Evolutionary conservation across 2,797 vertebrate genomes (phyloP), one percentile per base, ranked within the genome.

Genomic region (Tenualosa ilisha): DNA sequence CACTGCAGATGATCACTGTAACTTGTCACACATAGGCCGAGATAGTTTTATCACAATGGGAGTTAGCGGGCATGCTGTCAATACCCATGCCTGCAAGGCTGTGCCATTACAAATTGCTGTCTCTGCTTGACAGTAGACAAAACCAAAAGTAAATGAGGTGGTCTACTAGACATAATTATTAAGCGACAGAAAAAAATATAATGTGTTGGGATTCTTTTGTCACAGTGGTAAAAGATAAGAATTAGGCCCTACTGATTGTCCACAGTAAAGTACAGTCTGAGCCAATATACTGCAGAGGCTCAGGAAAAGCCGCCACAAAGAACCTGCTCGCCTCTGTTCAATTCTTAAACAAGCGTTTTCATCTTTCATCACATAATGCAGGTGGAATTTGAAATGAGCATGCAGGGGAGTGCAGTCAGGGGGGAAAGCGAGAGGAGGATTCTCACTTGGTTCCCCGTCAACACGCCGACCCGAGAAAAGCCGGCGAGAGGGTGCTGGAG

Each of bases 301-400:
- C 72, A 40, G 22, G 40, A 79, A 46, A 43, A 46, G 20, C 13
- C 43, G 40, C 40, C 12, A 40, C 37, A 6, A 37, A 79, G 72
- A 75, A n/a, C 43, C 17, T 79, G 15, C 37, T 79, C 22, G 72
- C 7, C 40, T 13, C 26, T 53, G 24, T 54, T 54, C 61, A 49
- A 61, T 63, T 24, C 61, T 72, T 31, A 75, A 22, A 81, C 83
- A 50, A 9, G 5, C 63, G 26, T 84, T n/a, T 15, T 56, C 51
- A 53, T 43, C 50, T 79, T 81, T 84, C 43, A 50, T 53, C 83
- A 75, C 59, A 79, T 50, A 26, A 84, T 65, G 56, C 49, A 63
- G 26, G 61, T 40, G 40, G 53, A 79, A 82, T 82, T 84, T 81
- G 59, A 59, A 65, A 75, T 79, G 40, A 46, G 37, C 37, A 79